These are phyloP conservation scores for Thalassoma bifasciatum DNA, from an alignment of 2,113 vertebrate genomes.

Conservation along the genomic window DNA sequence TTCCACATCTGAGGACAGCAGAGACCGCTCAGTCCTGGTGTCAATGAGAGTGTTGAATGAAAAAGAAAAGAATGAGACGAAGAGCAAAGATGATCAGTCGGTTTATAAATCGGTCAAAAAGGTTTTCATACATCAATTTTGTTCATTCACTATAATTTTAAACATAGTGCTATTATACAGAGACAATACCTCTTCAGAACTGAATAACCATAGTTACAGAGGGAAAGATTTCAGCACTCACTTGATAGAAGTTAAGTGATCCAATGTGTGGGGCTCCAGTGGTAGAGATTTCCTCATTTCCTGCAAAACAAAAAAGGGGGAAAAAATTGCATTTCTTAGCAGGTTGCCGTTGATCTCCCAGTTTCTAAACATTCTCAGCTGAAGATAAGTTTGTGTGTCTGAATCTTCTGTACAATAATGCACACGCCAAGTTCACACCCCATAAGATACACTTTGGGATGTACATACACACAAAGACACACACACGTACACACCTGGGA, in stretches of 20 bases:
- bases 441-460: slow-evolving; percentile 1
- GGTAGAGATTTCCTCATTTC: slow-evolving; percentile 71
- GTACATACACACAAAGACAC: slow-evolving; percentile 1
- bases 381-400: neutral
- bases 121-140: neutral
- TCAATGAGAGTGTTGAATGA: slow-evolving; percentile 29
- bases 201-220: neutral
- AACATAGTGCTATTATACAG: neutral
- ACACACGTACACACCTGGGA: slow-evolving; percentile 72
- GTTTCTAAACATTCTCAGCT: neutral
- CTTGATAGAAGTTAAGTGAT: slow-evolving; percentile 89
- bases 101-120: neutral
- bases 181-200: neutral
- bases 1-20: slow-evolving; percentile 94
- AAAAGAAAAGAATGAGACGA: neutral
- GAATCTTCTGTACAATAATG: slow-evolving; percentile 2
- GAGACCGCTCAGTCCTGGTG: slow-evolving; percentile 88
- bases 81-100: neutral
- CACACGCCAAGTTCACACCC: slow-evolving; percentile 20
- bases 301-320: slow-evolving; percentile 46
- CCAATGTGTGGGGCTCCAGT: slow-evolving; percentile 86
- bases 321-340: neutral
- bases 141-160: neutral
- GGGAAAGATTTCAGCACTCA: slow-evolving; percentile 67
- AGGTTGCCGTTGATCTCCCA: neutral